A percentile compares a stretch with the other conserved stretches of the same genome.
Evolutionary conservation across 2,888 invertebrate species (phyloP).

Genomic region (Smittia sp.): DNA sequence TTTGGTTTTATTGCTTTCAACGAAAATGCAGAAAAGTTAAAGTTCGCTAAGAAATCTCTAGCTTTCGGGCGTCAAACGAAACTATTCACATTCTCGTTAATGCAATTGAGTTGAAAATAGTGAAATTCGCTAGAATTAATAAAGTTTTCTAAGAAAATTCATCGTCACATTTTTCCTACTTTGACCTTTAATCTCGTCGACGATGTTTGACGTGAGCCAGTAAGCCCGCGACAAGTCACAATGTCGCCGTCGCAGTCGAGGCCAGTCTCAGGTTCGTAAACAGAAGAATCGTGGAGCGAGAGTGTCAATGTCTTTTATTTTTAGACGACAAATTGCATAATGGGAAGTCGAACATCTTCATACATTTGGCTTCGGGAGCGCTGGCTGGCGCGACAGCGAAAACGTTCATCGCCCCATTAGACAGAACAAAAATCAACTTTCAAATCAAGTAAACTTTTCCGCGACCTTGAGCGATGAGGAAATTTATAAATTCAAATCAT

Average conservation of each 20-base stretch:
- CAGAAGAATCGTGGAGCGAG: neutral
- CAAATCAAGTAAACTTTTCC: slow-evolving; percentile 67
- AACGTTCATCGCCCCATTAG: slow-evolving; percentile 93
- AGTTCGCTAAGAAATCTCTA: no score
- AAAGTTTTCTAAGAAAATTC: no score
- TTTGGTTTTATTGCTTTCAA: no score
- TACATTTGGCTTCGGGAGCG: slow-evolving; percentile 88
- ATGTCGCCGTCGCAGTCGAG: neutral
- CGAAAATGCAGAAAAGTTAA: no score
- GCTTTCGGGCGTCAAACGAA: no score
- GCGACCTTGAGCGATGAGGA: neutral
- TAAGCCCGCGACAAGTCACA: neutral
- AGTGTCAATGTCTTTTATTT: neutral
- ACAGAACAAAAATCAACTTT: slow-evolving; percentile 97
- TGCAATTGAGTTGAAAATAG: no score
- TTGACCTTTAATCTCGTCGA: slow-evolving; percentile 30
- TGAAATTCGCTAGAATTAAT: no score
- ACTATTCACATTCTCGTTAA: no score
- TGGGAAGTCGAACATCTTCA: slow-evolving; percentile 55
- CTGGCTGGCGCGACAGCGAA: slow-evolving; percentile 93
- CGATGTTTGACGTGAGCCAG: neutral
- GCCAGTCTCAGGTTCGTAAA: neutral
- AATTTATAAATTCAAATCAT: neutral
- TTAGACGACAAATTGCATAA: slow-evolving; percentile 15
- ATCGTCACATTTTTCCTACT: neutral